A percentile compares a stretch with the other conserved stretches of the same genome.
These are phyloP conservation scores for Rallus crepitans DNA, from an alignment of 2,797 vertebrate species.

Conservation along the genomic window DNA sequence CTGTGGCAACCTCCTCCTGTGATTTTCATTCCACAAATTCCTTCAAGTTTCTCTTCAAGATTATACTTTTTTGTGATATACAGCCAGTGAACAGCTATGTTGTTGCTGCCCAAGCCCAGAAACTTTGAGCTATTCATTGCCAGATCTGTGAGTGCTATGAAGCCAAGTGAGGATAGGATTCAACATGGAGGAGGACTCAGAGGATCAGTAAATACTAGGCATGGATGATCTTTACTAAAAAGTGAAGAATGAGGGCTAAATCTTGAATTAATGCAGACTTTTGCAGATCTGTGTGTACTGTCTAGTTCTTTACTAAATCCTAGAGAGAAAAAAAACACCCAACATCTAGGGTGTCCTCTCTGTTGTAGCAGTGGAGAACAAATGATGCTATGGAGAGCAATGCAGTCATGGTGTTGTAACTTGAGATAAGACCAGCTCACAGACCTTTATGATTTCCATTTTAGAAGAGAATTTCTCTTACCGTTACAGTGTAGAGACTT, in stretches of 20 bases:
- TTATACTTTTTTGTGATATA: neutral
- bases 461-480: neutral
- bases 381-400: neutral
- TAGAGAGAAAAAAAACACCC: neutral
- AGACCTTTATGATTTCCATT: neutral
- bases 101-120: neutral
- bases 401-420: neutral
- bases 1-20: conserved; percentile 4
- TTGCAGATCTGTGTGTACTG: neutral
- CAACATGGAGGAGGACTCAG: neutral
- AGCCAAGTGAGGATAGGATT: neutral
- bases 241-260: neutral
- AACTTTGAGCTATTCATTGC: neutral
- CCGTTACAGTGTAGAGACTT: neutral
- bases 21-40: neutral
- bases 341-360: neutral
- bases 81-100: neutral
- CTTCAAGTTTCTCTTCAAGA: neutral
- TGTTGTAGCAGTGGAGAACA: neutral
- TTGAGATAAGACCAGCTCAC: neutral
- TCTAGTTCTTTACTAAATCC: neutral
- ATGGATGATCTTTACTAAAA: neutral
- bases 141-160: neutral
- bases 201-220: neutral
- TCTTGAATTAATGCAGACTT: neutral